Evolutionary conservation across 2,888 invertebrate genomes (phyloP), one percentile per base, ranked within the genome.

Genomic region (Autographa pulchrina): DNA sequence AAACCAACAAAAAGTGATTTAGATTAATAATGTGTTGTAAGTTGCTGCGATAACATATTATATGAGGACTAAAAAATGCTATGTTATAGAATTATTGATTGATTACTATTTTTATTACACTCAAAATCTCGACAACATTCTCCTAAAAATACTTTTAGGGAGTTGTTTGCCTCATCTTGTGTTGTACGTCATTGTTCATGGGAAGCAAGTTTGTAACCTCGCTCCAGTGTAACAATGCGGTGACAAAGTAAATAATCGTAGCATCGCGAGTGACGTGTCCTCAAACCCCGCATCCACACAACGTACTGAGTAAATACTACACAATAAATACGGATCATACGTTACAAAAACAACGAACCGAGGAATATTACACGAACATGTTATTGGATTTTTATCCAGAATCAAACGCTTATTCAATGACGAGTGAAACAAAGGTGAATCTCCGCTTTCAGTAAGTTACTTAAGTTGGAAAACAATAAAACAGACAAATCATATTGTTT

Each of bases 231-330:
- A 75, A 75, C 75, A 81, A 74, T 70, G 78, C 70, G 75, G 70
- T 59, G 71, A 73, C 76, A 83, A 76, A 74, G 68, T 78, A 78
- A 74, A 82, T 74, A 76, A 64, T 71, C 43, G 60, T 64, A 48
- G 61, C 25, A 35, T 20, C 16, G 54, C 18, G 38, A 66, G 74
- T 31, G 25, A 63, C 31, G 62, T 38, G 13, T 43, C 54, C 14
- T 59, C 14, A 16, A 25, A 31, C 43, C 62, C 18, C n/a, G 59
- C 63, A 52, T 25, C 35, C 43, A 77, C 71, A 77, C 62, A 71
- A 65, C 68, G 74, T 79, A 71, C 65, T 71, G 6, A 25, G 56
- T 56, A 52, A 59, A 79, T 60, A 56, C 65, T 65, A 72, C 32
- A 20, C 25, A 56, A 13, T 20, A 32, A 72, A 76, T 66, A 66